Conservation (phyloP, 2,888 invertebrate genomes). For the Metacarcinus magister region DNA sequence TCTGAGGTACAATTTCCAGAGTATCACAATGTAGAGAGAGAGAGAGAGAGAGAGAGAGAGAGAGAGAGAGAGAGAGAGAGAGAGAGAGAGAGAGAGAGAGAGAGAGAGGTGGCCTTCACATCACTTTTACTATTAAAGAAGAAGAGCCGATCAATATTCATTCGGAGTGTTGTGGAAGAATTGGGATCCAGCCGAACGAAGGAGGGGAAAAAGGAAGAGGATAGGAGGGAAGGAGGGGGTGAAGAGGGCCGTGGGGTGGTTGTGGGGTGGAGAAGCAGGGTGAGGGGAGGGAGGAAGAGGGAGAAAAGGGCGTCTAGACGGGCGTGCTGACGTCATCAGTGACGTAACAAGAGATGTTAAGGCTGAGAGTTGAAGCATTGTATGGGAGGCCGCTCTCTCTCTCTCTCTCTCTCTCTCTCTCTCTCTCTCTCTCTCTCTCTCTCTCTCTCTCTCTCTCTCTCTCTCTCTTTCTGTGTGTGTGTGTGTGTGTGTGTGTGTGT, state of each 20-base stretch:
- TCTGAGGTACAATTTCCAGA: not conserved
- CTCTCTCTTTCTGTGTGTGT: not conserved
- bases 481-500: slow-evolving; percentile 3
- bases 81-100: not conserved
- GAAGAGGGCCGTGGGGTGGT: not conserved
- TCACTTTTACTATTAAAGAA: not conserved
- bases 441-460: not conserved
- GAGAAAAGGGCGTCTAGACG: not conserved
- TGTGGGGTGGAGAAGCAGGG: not conserved
- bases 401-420: slow-evolving; percentile 30
- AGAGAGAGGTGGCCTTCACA: not conserved
- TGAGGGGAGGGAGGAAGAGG: slow-evolving; percentile 22
- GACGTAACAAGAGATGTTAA: slow-evolving; percentile 13
- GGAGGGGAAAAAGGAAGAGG: not conserved
- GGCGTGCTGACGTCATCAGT: not conserved
- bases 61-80: not conserved
- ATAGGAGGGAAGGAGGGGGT: not conserved
- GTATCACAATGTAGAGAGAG: not conserved
- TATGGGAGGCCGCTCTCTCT: not conserved
- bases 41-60: not conserved
- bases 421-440: slow-evolving; percentile 28
- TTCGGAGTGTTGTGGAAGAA: not conserved
- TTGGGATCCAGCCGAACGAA: not conserved
- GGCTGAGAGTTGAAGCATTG: slow-evolving; percentile 49
- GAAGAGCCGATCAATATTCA: slow-evolving; percentile 4